Conservation (phyloP, 2,113 vertebrate genomes). For the Hippocampus abdominalis region DNA sequence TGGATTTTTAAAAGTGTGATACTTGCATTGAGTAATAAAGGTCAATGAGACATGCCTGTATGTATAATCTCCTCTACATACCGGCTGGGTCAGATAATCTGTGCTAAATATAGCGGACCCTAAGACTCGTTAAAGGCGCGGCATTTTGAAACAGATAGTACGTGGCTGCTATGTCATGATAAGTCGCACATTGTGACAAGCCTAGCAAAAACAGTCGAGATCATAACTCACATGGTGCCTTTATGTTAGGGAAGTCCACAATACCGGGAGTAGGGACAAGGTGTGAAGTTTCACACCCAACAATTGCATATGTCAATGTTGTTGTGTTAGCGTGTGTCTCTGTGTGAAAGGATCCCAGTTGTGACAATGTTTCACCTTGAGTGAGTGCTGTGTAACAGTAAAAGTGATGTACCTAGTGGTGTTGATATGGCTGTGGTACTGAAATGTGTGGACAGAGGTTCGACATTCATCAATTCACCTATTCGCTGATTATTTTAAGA, state of each 20-base stretch:
- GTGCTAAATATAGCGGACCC: slow-evolving; percentile 31
- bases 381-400: too few relatives aligned
- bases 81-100: slow-evolving; percentile 39
- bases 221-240: not conserved
- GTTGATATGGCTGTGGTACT: too few relatives aligned
- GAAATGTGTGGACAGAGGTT: too few relatives aligned
- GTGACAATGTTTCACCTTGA: too few relatives aligned
- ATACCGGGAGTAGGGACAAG: not conserved
- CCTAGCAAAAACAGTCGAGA: slow-evolving; percentile 10
- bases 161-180: slow-evolving; percentile 27
- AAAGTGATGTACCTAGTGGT: too few relatives aligned
- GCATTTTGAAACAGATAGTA: slow-evolving; percentile 8
- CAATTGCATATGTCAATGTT: not conserved
- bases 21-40: not conserved
- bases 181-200: slow-evolving; percentile 17
- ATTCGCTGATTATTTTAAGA: too few relatives aligned
- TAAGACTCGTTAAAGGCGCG: slow-evolving; percentile 37
- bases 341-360: too few relatives aligned
- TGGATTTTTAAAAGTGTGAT: not conserved
- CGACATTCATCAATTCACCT: too few relatives aligned
- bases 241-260: not conserved
- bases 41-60: not conserved
- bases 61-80: not conserved
- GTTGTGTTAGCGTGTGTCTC: not conserved
- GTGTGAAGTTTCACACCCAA: not conserved